phyloP scores from a whole-genome alignment of 2,888 invertebrate species.

The Sphaeridia pumilis region DNA sequence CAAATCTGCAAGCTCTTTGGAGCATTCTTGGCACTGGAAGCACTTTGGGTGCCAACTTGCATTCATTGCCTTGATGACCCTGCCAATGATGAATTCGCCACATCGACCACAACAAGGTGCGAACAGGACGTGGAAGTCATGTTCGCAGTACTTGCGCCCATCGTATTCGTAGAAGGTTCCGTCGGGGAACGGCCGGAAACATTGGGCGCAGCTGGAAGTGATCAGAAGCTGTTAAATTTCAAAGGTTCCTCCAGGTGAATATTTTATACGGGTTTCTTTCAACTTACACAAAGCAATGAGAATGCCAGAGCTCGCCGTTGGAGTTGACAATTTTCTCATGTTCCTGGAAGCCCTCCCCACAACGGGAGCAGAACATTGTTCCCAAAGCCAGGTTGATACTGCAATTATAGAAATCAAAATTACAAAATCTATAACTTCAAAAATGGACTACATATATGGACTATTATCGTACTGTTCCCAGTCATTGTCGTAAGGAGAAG shows the following conservation, averaged over 20 bases:
- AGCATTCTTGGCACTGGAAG: slow-evolving; percentile 92
- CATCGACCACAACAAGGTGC: slow-evolving; percentile 75
- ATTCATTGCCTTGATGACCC: slow-evolving; percentile 99
- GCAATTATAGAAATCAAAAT: slow-evolving; percentile 12
- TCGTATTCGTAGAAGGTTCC: slow-evolving; percentile 98
- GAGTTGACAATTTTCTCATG: slow-evolving; percentile 99
- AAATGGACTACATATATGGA: too few species aligned
- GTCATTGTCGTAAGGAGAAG: slow-evolving; percentile 16
- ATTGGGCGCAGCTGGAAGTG: slow-evolving; percentile 84
- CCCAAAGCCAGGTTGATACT: slow-evolving; percentile 65
- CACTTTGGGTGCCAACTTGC: slow-evolving; percentile 98
- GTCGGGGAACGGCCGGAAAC: slow-evolving; percentile 94
- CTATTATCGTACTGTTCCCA: slow-evolving; percentile 33
- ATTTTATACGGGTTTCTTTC: too few species aligned
- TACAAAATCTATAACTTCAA: too few species aligned
- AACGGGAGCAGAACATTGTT: slow-evolving; percentile 88
- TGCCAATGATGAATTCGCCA: slow-evolving; percentile 92
- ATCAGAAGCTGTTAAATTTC: not conserved
- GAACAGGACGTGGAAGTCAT: slow-evolving; percentile 95
- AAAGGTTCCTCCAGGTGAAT: too few species aligned
- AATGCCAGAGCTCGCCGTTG: slow-evolving; percentile 96
- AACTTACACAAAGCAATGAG: slow-evolving; percentile 92
- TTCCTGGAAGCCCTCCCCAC: slow-evolving; percentile 88
- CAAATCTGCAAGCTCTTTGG: slow-evolving; percentile 80
- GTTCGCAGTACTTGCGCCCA: slow-evolving; percentile 96